Evolutionary conservation across 2,888 invertebrate species (phyloP).

Genomic region (Lordiphosa andalusiaca): DNA sequence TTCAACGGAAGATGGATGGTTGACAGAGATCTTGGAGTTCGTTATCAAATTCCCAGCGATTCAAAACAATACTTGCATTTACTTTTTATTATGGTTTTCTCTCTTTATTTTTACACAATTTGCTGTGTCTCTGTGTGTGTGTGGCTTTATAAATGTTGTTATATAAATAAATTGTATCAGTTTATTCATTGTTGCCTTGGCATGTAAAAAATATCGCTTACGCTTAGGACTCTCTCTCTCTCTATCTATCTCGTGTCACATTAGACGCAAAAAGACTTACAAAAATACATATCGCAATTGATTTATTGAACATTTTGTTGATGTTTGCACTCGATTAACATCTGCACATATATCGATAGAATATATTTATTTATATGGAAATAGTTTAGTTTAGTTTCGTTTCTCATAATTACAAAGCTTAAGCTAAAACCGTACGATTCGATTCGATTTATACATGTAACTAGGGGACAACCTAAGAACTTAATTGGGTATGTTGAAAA

Average conservation of each 20-base stretch:
- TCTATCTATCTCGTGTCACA: too few relatives aligned
- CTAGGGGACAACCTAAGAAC: conserved; percentile 41
- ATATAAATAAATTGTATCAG: conserved; percentile 54
- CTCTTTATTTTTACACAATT: conserved; percentile 61
- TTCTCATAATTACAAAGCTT: conserved; percentile 16
- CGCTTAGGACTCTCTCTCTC: conserved; percentile 46
- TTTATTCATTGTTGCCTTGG: conserved; percentile 43
- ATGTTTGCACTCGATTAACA: conserved; percentile 25
- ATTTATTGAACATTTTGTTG: conserved; percentile 50
- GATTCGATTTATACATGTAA: conserved; percentile 40
- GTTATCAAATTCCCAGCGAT: neutral
- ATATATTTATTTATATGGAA: conserved; percentile 28
- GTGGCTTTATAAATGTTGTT: conserved; percentile 29
- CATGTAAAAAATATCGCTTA: conserved; percentile 60
- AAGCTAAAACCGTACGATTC: conserved; percentile 17
- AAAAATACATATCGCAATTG: conserved; percentile 72
- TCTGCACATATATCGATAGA: conserved; percentile 21
- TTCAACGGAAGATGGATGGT: neutral
- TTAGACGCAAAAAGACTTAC: conserved; percentile 61
- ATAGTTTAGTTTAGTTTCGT: neutral
- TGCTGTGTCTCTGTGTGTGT: conserved; percentile 53
- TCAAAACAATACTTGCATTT: conserved; percentile 16
- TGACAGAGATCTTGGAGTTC: neutral
- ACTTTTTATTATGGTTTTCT: conserved; percentile 50
- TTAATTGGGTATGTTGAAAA: conserved; percentile 27